Base-by-base conservation (phyloP, 2,113 vertebrate species). In the Parotia lawesii region DNA sequence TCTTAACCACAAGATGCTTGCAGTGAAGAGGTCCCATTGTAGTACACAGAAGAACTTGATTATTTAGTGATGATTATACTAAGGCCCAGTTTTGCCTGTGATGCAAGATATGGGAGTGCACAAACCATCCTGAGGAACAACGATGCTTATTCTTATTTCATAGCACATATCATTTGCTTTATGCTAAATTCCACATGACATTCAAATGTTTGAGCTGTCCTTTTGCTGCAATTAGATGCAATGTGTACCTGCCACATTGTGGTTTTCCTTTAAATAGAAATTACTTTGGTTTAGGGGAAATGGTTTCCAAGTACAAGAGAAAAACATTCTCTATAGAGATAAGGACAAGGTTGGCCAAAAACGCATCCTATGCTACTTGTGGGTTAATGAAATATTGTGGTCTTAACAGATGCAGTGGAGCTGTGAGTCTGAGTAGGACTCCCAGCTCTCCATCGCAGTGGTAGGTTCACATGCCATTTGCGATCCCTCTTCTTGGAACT, bases 211-310 rank as follows among this genome's bases (percentile, higher is more conserved):
- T 54, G 47, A 83, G n/a, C 53, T 78, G 85, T 71, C 44, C 24
- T 44, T 91, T 69, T 76, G 37, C 50, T 73, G 50, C 42, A 53
- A 58, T 73, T 44, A 27, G 45, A 12, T 29, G 22, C 78, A 40
- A 47, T 66, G 28, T 9, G 5, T 81, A 87, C 35, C 56, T 82
- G 79, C 44, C 71, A 85, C 22, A 35, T 54, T 82, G 56, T 6
- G 5, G 66, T 88, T 88, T 93, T 90, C 78, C 79, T 92, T 93
- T 90, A 81, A 92, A 89, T 72, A 64, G 47, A 72, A 87, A 31
- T 1, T 0, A 31, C 48, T 66, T 64, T 58, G 25, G 19, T 64
- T 89, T 87, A 73, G 84, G 73, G 77, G 33, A 86, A 91, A 54
- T 22, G 15, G 29, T 75, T 61, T 89, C 51, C 37, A 38, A 71